Percentiles rank a stretch among this genome's conserved stretches.
Conservation (phyloP, 2,797 vertebrate species). For the Anas bernieri region DNA sequence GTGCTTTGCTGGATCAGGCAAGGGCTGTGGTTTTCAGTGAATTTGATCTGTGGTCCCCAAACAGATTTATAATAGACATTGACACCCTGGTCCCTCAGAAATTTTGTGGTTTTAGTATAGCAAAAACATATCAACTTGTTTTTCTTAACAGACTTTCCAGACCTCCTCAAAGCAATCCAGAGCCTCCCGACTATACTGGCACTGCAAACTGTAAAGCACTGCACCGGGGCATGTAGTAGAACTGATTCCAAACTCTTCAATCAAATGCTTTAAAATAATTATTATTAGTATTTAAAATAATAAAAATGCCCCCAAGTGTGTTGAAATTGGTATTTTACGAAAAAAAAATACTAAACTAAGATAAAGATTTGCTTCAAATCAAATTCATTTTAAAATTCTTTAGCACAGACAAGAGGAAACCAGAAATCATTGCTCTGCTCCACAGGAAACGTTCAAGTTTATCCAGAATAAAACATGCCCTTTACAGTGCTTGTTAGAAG, state of each 20-base stretch:
- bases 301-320: not conserved
- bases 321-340: not conserved
- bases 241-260: not conserved
- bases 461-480: not conserved
- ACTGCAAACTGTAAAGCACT: not conserved
- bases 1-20: not conserved
- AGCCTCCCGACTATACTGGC: not conserved
- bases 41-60: not conserved
- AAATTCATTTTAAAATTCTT: slow-evolving; percentile 13
- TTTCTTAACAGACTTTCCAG: not conserved
- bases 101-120: not conserved
- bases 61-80: not conserved
- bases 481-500: not conserved
- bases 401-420: not conserved
- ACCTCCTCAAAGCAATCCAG: not conserved
- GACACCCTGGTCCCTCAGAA: not conserved
- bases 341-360: not conserved
- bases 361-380: not conserved
- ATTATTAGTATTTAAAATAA: not conserved
- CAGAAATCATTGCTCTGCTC: not conserved
- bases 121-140: not conserved
- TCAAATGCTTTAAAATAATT: not conserved
- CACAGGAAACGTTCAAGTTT: not conserved
- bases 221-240: not conserved
- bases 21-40: not conserved